Evolutionary conservation across 1,140 invertebrate genomes (phyloP), one percentile per base, ranked within the genome.

Genomic region (Neomicropteryx cornuta): DNA sequence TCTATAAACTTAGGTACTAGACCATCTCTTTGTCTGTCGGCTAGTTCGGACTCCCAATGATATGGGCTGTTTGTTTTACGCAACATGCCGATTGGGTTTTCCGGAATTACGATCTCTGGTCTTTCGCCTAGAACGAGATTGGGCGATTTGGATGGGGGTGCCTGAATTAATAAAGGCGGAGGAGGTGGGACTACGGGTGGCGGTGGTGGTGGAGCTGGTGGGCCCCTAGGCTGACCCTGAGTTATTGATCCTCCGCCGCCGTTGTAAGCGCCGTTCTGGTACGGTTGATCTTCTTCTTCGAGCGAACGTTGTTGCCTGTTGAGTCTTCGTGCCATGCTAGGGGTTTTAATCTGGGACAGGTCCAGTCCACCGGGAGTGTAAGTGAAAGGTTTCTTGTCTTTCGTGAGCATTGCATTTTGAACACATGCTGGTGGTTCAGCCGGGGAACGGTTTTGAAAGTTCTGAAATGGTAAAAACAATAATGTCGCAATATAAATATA

Each of bases 301-400:
- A 50, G 55, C 38, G 62, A 72, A 20, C 59, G 49, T 29, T 46
- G 42, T 43, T 77, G 76, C 39, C 75, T 67, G 35, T 73, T 75
- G 46, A 89, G 72, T 27, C 88, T 68, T 46, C 87, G 72, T 10
- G 85, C 83, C 85, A 95, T 92, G 45, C 87, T 73, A 2, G 89
- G 89, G 38, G 85, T 91, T 40, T 77, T 73, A 23, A 94, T 91
- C 60, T 94, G 87, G 1, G 85, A 88, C 18, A 95, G 68, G 59
- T 95, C 88, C 30, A 95, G 71, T 36, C 90, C 90, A 10, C 86
- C 86, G 3, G 89, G 90, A 11, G 89, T 92, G 55, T 95, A 95
- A 2, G 90, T 94, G 57, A 94, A 95, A 1, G 90, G 90, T 55
- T 90, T 93, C 60, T 93, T 95, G 56, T 95, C 90, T 66, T 92